Evolutionary conservation across 2,113 vertebrate genomes (phyloP).

Genomic region (Cyrtonyx montezumae): DNA sequence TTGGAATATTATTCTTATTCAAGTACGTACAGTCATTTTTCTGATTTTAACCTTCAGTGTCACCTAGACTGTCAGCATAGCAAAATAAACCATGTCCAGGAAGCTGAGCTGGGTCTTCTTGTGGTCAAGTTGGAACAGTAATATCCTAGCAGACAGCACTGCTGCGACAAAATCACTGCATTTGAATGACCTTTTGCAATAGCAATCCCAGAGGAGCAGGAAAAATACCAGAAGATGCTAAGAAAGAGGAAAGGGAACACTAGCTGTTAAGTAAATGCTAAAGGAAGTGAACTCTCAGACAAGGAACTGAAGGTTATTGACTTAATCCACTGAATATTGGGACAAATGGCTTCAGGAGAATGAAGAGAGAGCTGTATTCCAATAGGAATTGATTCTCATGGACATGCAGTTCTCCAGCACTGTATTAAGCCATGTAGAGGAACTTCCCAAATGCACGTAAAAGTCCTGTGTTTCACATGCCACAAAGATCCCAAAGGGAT

Average conservation of each 20-base stretch:
- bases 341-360: slow-evolving; percentile 1
- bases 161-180: neutral
- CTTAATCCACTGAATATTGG: neutral
- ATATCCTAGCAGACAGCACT: neutral
- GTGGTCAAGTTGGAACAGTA: neutral
- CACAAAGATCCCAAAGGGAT: neutral
- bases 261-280: neutral
- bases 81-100: neutral
- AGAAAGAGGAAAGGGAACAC: neutral
- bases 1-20: neutral
- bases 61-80: neutral
- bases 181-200: neutral
- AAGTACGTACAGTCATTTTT: neutral
- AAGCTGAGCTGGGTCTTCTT: neutral
- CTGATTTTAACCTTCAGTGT: neutral
- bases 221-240: neutral
- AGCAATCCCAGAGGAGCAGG: neutral
- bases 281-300: neutral
- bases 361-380: neutral
- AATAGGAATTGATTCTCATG: neutral
- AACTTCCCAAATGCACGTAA: neutral
- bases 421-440: neutral
- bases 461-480: neutral
- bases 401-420: neutral
- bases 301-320: neutral